Evolutionary conservation across 1,140 invertebrate species (phyloP).

Genomic region (Apis florea): DNA sequence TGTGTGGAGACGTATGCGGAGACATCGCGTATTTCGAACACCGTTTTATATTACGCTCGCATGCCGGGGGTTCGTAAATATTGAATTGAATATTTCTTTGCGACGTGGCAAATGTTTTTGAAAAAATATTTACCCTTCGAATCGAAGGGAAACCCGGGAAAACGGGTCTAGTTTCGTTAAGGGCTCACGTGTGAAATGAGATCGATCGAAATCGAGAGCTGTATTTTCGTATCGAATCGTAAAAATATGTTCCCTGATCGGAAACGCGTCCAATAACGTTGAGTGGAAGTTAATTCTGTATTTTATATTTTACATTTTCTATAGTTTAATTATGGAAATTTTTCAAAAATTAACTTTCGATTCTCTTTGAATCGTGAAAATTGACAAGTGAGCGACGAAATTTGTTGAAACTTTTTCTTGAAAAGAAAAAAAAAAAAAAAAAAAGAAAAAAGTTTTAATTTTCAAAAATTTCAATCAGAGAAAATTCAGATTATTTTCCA

Average conservation of each 20-base stretch:
- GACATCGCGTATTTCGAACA: slow-evolving; percentile 5
- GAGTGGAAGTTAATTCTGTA: background rate
- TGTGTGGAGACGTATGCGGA: too few relatives aligned
- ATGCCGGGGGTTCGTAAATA: slow-evolving; percentile 17
- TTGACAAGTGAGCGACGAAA: too few relatives aligned
- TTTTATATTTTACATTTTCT: background rate
- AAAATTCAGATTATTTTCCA: too few relatives aligned
- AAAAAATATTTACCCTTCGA: background rate
- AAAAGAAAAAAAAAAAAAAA: too few relatives aligned
- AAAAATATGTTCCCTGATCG: background rate
- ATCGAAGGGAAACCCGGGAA: too few relatives aligned
- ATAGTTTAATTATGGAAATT: too few relatives aligned
- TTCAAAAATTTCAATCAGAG: background rate
- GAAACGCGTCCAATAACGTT: too few relatives aligned
- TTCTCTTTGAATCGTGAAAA: too few relatives aligned
- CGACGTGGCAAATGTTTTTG: slow-evolving; percentile 4
- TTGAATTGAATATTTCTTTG: slow-evolving; percentile 21
- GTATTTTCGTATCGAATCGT: background rate
- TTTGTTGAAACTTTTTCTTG: too few relatives aligned
- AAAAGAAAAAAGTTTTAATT: too few relatives aligned
- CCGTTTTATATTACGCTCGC: background rate
- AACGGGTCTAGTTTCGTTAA: background rate
- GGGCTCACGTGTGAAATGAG: background rate
- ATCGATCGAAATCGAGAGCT: background rate
- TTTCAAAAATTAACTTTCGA: too few relatives aligned